These are phyloP conservation scores for Diploptera punctata DNA, from an alignment of 2,888 invertebrate genomes.

Conservation along the genomic window DNA sequence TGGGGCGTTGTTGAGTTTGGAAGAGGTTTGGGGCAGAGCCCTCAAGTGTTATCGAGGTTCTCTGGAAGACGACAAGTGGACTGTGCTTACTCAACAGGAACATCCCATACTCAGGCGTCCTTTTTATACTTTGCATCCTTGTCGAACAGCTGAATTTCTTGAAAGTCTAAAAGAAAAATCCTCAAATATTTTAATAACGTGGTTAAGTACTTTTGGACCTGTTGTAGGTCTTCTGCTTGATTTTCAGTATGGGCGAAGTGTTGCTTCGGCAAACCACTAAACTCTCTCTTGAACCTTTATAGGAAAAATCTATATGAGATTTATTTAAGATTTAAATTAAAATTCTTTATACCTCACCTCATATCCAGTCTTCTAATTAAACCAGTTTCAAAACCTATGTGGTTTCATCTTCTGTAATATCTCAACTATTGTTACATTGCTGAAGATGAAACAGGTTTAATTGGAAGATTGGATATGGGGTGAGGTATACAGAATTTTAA, in stretches of 20 bases:
- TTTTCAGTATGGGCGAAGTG: background rate
- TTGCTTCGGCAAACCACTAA: too few relatives aligned
- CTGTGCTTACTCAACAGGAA: constrained; percentile 14
- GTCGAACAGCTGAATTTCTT: background rate
- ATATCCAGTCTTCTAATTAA: too few relatives aligned
- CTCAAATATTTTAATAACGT: constrained; percentile 1
- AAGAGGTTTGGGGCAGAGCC: background rate
- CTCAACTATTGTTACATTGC: too few relatives aligned
- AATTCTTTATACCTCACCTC: too few relatives aligned
- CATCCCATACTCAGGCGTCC: constrained; percentile 15
- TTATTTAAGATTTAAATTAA: too few relatives aligned
- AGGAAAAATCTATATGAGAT: too few relatives aligned
- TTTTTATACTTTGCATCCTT: constrained; percentile 3
- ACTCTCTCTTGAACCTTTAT: too few relatives aligned
- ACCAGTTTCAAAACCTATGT: too few relatives aligned
- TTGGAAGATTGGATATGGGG: too few relatives aligned
- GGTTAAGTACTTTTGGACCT: constrained; percentile 10
- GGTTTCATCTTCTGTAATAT: too few relatives aligned
- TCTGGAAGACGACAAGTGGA: background rate
- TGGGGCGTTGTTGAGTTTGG: background rate
- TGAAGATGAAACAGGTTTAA: too few relatives aligned
- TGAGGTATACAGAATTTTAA: too few relatives aligned
- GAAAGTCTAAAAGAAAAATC: background rate
- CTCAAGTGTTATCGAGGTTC: background rate
- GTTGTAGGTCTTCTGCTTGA: background rate